phyloP scores from a whole-genome alignment of 2,113 vertebrate species.

The human (Homo sapiens) region GRCh38 chr2:184704501-184705000 shows the following conservation, averaged over 20 bases:
- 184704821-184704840: neutral
- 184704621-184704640: neutral
- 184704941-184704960: neutral
- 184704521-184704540: neutral
- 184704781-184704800: neutral
- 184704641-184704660: neutral
- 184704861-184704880: neutral
- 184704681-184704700: neutral
- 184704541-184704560: neutral
- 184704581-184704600: neutral
- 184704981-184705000: neutral
- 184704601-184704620: neutral
- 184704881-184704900: neutral
- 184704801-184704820: neutral
- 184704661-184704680: neutral
- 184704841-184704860: neutral
- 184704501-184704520: neutral
- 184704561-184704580: neutral
- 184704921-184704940: neutral
- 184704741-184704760: neutral
- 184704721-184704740: neutral
- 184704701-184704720: neutral
- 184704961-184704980: neutral
- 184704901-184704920: neutral
- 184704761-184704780: neutral